Evolutionary conservation across 2,113 vertebrate genomes (phyloP), one percentile per base, ranked within the genome.

Genomic region (Mastomys coucha): DNA sequence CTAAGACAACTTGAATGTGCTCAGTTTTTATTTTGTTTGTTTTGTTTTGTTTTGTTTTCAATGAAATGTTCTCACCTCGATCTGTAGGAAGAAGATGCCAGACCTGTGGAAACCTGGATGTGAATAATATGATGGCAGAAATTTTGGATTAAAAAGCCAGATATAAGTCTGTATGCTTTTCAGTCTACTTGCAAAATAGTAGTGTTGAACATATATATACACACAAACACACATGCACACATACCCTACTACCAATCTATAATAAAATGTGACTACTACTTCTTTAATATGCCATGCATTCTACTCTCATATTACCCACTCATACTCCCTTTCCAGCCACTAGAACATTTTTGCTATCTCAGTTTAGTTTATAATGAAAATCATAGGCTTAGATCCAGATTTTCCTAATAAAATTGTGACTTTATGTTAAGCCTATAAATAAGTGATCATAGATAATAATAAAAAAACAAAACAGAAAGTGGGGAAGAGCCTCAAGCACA

Each of bases 1-100:
- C 97, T 90, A 98, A 98, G 94, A 72, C 92, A 95, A 73, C 96
- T 80, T 98, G 98, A 98, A 24, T 97, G 49, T 33, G 33, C 56
- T 33, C 24, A 80, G 88, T 51, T 3, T 5, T 85, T 69, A 31
- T 69, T 33, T 69, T 33, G 28, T 31, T 69, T 69, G 67, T 69
- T 33, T 69, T 33, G 28, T 31, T 69, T 31, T 58, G 17, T 31
- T 22, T 31, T 69, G 45, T 31, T 92, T 67, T 2, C 5, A 19
- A 89, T 88, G 42, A 80, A 91, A 13, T 96, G 69, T 95, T 87
- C 76, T 51, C 56, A 93, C 49, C 26, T 92, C 95, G 58, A 96
- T 28, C 92, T 42, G 53, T 75, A 94, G 51, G 28, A 45, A 45
- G 28, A 45, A 78, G 89, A 89, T 73, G 58, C 16, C 60, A 88